These are phyloP conservation scores for Amniataba percoides DNA, from an alignment of 2,797 vertebrate species.

Conservation along the genomic window DNA sequence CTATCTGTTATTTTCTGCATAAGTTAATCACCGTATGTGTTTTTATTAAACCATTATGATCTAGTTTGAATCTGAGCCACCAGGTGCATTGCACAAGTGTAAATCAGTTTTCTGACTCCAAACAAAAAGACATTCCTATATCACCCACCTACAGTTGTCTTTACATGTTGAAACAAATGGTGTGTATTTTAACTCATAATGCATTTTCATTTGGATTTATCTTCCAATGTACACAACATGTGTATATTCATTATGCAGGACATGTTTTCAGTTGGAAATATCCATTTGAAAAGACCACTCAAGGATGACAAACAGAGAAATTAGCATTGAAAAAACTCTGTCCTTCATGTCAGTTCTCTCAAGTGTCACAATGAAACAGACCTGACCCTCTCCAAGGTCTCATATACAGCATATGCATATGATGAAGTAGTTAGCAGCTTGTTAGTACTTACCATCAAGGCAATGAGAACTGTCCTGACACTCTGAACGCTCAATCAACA, in stretches of 20 bases:
- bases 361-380: slow-evolving; percentile 16
- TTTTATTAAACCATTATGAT: background rate
- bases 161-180: background rate
- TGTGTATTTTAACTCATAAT: background rate
- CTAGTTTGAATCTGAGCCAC: background rate
- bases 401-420: background rate
- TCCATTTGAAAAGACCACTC: background rate
- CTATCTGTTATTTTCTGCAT: background rate
- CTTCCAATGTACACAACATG: background rate
- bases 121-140: background rate
- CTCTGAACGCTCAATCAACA: background rate
- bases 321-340: background rate
- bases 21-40: background rate
- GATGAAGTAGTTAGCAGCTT: background rate
- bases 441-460: background rate
- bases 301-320: background rate
- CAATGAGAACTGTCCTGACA: background rate
- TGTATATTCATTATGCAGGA: background rate
- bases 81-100: background rate
- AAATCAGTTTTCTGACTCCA: background rate
- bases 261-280: background rate
- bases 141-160: background rate
- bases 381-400: slow-evolving; percentile 12
- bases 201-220: background rate
- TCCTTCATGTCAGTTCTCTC: background rate